Percentiles rank a stretch among this genome's conserved stretches.
These are phyloP conservation scores for Aphelocoma californica DNA, from an alignment of 2,797 vertebrate genomes.

Conservation along the genomic window DNA sequence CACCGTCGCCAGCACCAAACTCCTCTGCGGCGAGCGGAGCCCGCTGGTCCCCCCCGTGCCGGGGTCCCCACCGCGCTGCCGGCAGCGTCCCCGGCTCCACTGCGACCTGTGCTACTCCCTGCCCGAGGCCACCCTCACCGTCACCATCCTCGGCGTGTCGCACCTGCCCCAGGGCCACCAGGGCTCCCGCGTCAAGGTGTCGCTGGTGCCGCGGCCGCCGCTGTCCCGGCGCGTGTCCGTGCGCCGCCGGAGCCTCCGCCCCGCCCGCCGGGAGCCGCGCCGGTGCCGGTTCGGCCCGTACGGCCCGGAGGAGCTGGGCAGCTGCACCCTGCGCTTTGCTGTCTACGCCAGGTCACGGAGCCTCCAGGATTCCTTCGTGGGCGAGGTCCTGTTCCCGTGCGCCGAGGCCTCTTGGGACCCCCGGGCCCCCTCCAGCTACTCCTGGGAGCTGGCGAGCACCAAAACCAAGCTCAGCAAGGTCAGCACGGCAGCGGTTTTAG, in stretches of 20 bases:
- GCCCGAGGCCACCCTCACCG: background rate
- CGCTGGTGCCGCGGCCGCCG: background rate
- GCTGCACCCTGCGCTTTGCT: background rate
- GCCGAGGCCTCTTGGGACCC: background rate
- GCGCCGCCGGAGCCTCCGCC: background rate
- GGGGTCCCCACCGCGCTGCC: background rate
- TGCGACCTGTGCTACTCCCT: background rate
- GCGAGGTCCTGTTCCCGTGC: background rate
- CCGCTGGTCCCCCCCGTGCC: background rate
- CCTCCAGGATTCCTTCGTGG: background rate
- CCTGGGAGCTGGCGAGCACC: background rate
- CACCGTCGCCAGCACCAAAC: background rate
- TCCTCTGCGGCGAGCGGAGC: background rate
- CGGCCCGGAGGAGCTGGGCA: background rate
- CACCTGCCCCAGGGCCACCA: background rate
- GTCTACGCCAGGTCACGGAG: background rate
- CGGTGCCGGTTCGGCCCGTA: background rate
- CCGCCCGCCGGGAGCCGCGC: background rate
- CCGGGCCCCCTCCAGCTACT: background rate
- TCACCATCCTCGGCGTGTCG: background rate
- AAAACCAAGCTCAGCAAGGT: background rate
- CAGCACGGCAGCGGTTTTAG: rapidly evolving
- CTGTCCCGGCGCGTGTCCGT: rapidly evolving
- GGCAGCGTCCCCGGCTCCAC: background rate
- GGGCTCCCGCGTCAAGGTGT: background rate